These are phyloP conservation scores for Pararge aegeria DNA, from an alignment of 1,140 invertebrate species.

Conservation along the genomic window DNA sequence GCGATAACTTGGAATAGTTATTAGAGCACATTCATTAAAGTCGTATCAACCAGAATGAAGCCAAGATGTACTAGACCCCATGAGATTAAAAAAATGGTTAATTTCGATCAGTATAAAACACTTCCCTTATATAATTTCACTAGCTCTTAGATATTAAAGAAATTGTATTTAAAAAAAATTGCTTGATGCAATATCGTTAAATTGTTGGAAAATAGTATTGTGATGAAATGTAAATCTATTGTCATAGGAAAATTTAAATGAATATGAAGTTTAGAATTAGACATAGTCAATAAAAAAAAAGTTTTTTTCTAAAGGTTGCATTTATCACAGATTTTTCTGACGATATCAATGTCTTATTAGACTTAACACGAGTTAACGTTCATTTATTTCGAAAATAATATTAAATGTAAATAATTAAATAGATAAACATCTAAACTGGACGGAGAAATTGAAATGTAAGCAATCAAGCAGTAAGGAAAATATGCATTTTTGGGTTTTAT, in stretches of 20 bases:
- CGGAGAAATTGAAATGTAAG: slow-evolving; percentile 1
- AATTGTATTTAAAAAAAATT: slow-evolving; percentile 11
- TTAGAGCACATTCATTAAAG: too few species aligned
- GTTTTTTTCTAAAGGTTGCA: slow-evolving; percentile 23
- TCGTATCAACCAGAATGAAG: too few species aligned
- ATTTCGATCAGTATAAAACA: too few species aligned
- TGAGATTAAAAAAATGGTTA: too few species aligned
- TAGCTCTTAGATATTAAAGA: too few species aligned
- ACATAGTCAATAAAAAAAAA: slow-evolving; percentile 15
- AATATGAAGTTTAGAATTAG: slow-evolving; percentile 14
- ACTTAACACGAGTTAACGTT: not conserved
- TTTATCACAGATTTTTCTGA: slow-evolving; percentile 17
- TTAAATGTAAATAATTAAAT: not conserved
- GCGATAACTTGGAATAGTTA: too few species aligned
- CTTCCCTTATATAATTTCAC: too few species aligned
- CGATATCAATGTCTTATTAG: not conserved
- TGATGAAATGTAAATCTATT: slow-evolving; percentile 7
- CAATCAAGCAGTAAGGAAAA: not conserved
- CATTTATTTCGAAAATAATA: not conserved
- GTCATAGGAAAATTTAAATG: slow-evolving; percentile 3
- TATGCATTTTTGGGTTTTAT: not conserved
- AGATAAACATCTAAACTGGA: not conserved
- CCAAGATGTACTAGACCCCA: too few species aligned
- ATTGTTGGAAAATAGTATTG: slow-evolving; percentile 12
- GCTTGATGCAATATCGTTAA: slow-evolving; percentile 7